Evolutionary conservation across 2,888 invertebrate genomes (phyloP), one percentile per base, ranked within the genome.

Genomic region (Hemicrepidius hirtus): DNA sequence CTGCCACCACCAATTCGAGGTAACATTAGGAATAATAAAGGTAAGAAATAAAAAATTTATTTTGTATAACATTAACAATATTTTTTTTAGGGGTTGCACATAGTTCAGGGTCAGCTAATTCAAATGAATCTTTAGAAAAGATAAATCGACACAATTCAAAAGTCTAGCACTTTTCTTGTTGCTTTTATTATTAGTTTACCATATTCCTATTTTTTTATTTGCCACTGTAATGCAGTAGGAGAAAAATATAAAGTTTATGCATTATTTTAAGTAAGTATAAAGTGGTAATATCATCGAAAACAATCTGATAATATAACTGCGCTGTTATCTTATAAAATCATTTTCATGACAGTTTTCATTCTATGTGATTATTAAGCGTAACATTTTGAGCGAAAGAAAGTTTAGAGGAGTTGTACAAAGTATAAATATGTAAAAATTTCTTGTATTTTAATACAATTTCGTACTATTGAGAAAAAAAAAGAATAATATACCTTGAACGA

Each of bases 21-120:
- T 65, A 83, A 82, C 66, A 79, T 80, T 46, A 84, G 84, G 68
- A 83, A 80, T 77, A 78, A 79, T 70, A 84, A 84, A 82, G 83
- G 84, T 84, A 74, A 57, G 7, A 35, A 7, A 55, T 9, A 10
- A n/a, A 24, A 37, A 9, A 55, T 13, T 24, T 50, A 40, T 12
- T 44, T 13, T 6, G 6, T 50, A 24, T 44, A 13, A 50, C 16
- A 10, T n/a, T 50, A 24, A 24, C 24, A 24, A 3, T 24, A 5
- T 24, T 24, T 24, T 3, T 35, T 81, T 55, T 87, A 90, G 89
- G 88, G 83, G 88, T 87, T 71, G 77, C 78, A 24, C 71, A 80
- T 71, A 90, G 91, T 85, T 90, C 91, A 44, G 91, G 90, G 65
- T 91, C 91, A 50, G 90, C 89, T 18, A 89, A 90, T 83, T 91